Conservation (phyloP, 2,797 vertebrate genomes). For the Malacoraja senta region DNA sequence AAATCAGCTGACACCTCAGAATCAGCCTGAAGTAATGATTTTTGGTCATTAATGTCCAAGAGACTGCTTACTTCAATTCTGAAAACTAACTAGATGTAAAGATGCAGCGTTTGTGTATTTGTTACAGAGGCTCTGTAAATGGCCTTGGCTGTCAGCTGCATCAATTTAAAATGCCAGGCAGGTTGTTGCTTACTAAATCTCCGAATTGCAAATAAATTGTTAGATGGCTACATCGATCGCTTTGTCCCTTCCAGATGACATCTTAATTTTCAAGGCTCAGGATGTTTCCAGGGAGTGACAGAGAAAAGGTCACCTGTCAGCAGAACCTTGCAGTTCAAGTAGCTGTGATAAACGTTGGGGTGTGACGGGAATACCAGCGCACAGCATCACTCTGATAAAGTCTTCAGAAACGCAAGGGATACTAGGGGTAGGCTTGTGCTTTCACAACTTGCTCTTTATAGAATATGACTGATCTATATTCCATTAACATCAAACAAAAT, state of each 20-base stretch:
- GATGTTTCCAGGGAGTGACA: constrained; percentile 30
- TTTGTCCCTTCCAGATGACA: constrained; percentile 24
- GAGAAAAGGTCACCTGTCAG: constrained; percentile 35
- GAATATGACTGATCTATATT: background rate
- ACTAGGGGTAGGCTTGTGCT: background rate
- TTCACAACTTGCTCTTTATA: background rate
- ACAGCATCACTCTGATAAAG: background rate
- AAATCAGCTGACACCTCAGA: background rate
- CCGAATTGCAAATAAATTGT: constrained; percentile 36
- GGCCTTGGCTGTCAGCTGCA: constrained; percentile 2
- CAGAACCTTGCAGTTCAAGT: constrained; percentile 7
- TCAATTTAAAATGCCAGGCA: constrained; percentile 32
- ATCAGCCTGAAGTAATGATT: background rate
- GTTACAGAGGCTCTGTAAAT: background rate
- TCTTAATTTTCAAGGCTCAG: constrained; percentile 35
- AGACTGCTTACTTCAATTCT: background rate
- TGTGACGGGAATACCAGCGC: background rate
- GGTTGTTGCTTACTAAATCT: constrained; percentile 27
- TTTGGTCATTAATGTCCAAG: background rate
- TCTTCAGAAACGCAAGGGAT: background rate
- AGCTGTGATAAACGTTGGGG: constrained; percentile 5
- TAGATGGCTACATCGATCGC: constrained; percentile 27
- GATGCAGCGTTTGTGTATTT: background rate
- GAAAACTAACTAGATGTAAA: background rate
- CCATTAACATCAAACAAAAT: background rate